Percentiles rank a stretch among this genome's conserved stretches.
These are phyloP conservation scores for Naja naja DNA, from an alignment of 2,113 vertebrate genomes.

Conservation along the genomic window DNA sequence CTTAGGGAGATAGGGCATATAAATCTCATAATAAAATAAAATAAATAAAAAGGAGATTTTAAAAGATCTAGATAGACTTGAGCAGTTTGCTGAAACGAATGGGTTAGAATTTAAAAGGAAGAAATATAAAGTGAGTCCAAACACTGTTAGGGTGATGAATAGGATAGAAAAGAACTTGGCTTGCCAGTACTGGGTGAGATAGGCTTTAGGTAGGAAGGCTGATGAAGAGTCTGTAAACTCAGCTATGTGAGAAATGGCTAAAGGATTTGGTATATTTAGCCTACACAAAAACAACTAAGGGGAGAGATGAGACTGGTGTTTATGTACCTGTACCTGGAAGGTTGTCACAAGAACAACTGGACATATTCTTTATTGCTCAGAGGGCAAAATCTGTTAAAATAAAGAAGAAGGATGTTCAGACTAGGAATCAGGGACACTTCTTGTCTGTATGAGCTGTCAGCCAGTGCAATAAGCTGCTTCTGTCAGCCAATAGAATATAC, in stretches of 20 bases:
- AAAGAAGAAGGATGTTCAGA: background rate
- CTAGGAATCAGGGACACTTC: background rate
- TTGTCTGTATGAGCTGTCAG: background rate
- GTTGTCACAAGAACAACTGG: background rate
- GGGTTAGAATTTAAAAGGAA: background rate
- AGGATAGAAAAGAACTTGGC: background rate
- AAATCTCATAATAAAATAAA: no score
- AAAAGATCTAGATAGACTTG: no score
- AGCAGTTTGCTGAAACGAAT: background rate
- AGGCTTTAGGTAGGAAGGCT: background rate
- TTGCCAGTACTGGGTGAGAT: background rate
- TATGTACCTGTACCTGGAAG: background rate
- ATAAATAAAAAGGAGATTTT: no score
- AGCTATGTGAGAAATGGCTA: background rate
- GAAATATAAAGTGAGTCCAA: background rate
- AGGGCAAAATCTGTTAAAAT: background rate
- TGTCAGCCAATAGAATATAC: background rate
- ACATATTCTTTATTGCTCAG: background rate
- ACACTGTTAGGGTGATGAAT: background rate
- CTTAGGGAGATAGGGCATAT: no score
- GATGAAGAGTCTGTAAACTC: background rate
- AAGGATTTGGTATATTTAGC: background rate
- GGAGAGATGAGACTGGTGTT: background rate
- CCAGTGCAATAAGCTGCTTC: background rate
- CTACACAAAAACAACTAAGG: background rate